Evolutionary conservation across 2,888 invertebrate species (phyloP).

Genomic region (Unio delphinus): DNA sequence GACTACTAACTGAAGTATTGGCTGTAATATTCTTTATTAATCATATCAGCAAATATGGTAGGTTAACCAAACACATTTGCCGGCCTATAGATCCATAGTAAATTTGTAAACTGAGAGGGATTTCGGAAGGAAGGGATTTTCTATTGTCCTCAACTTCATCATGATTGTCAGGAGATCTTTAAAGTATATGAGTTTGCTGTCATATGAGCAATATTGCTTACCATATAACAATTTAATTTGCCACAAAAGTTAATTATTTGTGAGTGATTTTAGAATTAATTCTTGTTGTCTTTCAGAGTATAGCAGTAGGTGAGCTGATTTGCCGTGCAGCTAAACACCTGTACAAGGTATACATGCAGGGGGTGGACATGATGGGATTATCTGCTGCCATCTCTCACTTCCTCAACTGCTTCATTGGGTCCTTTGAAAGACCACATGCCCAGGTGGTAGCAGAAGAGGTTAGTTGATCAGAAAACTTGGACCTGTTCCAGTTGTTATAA

Average conservation of each 20-base stretch:
- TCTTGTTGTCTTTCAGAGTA: conserved; percentile 78
- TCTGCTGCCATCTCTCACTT: conserved; percentile 95
- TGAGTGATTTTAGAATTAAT: neutral
- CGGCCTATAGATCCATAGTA: too few relatives aligned
- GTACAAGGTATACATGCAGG: conserved; percentile 91
- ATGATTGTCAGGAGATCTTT: too few relatives aligned
- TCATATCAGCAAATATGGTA: too few relatives aligned
- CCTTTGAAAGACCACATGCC: conserved; percentile 81
- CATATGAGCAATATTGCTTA: neutral
- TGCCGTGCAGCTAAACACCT: conserved; percentile 93
- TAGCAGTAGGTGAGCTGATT: conserved; percentile 91
- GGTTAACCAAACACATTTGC: too few relatives aligned
- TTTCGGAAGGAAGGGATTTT: too few relatives aligned
- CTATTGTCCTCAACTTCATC: too few relatives aligned
- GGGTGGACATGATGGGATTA: conserved; percentile 90
- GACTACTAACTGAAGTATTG: too few relatives aligned
- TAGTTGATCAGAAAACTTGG: conserved; percentile 19
- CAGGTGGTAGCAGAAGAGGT: conserved; percentile 81
- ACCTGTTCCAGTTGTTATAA: too few relatives aligned
- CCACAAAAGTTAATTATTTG: neutral
- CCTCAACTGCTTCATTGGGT: conserved; percentile 93
- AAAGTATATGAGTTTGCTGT: neutral
- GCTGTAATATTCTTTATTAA: too few relatives aligned
- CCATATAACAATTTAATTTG: neutral
- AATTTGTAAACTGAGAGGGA: too few relatives aligned